A percentile compares a stretch with the other conserved stretches of the same genome.
Conservation (phyloP, 1,140 invertebrate species). For the Antheraea pernyi region DNA sequence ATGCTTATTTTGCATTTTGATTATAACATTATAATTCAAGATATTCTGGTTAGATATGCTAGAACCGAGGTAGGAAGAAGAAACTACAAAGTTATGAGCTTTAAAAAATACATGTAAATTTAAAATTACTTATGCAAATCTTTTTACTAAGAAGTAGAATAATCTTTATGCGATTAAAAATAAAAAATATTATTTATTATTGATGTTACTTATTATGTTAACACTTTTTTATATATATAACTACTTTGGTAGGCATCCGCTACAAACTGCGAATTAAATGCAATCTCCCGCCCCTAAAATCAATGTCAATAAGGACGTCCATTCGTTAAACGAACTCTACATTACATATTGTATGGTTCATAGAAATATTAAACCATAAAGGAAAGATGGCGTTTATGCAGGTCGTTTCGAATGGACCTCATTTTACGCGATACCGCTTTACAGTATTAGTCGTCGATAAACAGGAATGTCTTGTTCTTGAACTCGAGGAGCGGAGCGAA, state of each 20-base stretch:
- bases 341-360: neutral
- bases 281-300: conserved; percentile 43
- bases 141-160: too few relatives aligned
- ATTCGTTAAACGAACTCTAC: conserved; percentile 22
- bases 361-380: neutral
- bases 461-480: conserved; percentile 73
- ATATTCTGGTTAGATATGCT: conserved; percentile 56
- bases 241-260: conserved; percentile 48
- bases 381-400: conserved; percentile 6
- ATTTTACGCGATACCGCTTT: conserved; percentile 43
- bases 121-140: neutral
- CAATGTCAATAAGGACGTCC: conserved; percentile 28
- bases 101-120: conserved; percentile 10
- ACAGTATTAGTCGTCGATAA: conserved; percentile 75
- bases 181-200: conserved; percentile 24
- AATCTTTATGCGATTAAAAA: conserved; percentile 28
- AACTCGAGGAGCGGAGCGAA: conserved; percentile 65
- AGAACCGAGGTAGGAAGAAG: conserved; percentile 53
- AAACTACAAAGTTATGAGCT: conserved; percentile 16
- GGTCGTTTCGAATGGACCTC: conserved; percentile 44
- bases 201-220: conserved; percentile 13
- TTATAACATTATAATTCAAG: neutral
- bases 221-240: conserved; percentile 26
- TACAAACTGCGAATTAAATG: conserved; percentile 59
- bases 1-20: conserved; percentile 4